These are phyloP conservation scores for Pollenia amentaria DNA, from an alignment of 2,888 invertebrate species.

Conservation along the genomic window DNA sequence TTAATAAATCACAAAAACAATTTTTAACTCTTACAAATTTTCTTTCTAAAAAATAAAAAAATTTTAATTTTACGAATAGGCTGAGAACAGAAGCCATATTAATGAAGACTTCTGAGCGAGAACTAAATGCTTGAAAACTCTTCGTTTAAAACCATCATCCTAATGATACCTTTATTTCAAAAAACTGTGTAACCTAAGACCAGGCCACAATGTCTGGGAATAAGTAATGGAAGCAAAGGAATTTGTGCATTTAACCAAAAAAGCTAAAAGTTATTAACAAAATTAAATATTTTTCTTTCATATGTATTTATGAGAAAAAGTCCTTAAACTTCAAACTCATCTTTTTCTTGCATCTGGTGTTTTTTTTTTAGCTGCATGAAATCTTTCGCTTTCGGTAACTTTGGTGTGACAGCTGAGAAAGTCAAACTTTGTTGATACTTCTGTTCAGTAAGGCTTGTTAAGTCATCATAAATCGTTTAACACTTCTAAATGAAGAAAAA, in stretches of 20 bases:
- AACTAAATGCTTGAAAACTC: not conserved
- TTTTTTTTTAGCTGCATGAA: too few relatives aligned
- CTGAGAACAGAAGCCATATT: not conserved
- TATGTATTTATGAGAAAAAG: constrained; percentile 18
- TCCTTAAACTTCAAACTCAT: not conserved
- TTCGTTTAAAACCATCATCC: constrained; percentile 3
- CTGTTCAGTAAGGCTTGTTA: too few relatives aligned
- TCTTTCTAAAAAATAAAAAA: too few relatives aligned
- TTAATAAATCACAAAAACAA: too few relatives aligned
- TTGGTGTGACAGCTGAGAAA: too few relatives aligned
- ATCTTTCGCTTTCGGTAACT: too few relatives aligned
- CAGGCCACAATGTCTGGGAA: constrained; percentile 6
- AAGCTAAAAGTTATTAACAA: not conserved
- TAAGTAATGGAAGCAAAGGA: not conserved
- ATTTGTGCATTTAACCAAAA: not conserved
- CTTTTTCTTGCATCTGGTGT: too few relatives aligned
- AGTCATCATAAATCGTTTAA: too few relatives aligned
- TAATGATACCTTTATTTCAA: not conserved
- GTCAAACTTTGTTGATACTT: too few relatives aligned
- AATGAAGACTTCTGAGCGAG: not conserved
- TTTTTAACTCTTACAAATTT: too few relatives aligned
- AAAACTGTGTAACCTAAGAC: constrained; percentile 3
- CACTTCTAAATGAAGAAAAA: too few relatives aligned
- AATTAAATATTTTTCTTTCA: not conserved
- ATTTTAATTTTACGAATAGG: too few relatives aligned